These are phyloP conservation scores for Netelia virgata DNA, from an alignment of 2,888 invertebrate genomes.

Conservation along the genomic window DNA sequence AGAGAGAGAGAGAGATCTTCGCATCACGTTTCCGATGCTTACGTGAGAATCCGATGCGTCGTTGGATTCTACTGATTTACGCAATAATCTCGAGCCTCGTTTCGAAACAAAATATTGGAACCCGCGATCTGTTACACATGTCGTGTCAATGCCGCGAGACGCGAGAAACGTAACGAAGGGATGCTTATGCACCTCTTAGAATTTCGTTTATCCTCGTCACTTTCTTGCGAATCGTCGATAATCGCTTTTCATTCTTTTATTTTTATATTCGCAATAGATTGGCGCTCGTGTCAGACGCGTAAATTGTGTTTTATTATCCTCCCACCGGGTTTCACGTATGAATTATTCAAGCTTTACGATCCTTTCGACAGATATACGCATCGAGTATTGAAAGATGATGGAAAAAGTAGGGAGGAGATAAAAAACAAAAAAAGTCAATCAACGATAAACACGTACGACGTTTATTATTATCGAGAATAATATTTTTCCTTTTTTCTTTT, in stretches of 20 bases:
- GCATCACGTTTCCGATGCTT: background rate
- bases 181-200: slow-evolving; percentile 30
- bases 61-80: slow-evolving; percentile 36
- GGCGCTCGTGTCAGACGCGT: background rate
- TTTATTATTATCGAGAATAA: background rate
- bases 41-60: slow-evolving; percentile 15
- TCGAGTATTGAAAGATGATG: slow-evolving; percentile 4
- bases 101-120: slow-evolving; percentile 19
- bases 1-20: background rate
- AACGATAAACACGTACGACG: background rate
- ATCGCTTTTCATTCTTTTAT: background rate
- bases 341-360: slow-evolving; percentile 10
- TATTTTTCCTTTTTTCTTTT: background rate
- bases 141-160: background rate
- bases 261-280: slow-evolving; percentile 39
- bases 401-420: background rate
- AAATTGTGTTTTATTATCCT: background rate
- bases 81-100: slow-evolving; percentile 38
- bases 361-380: slow-evolving; percentile 1
- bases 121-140: slow-evolving; percentile 1
- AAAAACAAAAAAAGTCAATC: background rate
- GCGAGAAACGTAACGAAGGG: background rate
- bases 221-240: background rate
- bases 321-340: background rate
- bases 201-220: slow-evolving; percentile 37